A percentile compares a stretch with the other conserved stretches of the same genome.
Conservation (phyloP, 2,888 invertebrate genomes). For the Chrysomela aeneicollis region DNA sequence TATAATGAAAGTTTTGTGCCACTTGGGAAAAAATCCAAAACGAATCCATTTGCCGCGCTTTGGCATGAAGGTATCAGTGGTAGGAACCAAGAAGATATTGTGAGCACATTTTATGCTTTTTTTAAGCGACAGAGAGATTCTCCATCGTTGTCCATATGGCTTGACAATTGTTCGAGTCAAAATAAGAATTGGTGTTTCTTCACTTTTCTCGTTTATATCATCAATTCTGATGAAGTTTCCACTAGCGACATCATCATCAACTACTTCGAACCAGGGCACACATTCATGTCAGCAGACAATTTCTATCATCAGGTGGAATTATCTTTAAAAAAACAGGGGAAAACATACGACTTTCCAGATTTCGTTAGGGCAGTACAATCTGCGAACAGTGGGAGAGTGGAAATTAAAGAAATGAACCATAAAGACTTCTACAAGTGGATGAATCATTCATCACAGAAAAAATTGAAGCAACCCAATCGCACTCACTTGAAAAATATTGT, state of each 20-base stretch:
- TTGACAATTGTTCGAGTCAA: constrained; percentile 24
- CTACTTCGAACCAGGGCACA: constrained; percentile 24
- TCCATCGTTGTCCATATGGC: constrained; percentile 17
- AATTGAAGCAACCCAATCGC: constrained; percentile 18
- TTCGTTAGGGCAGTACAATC: constrained; percentile 29
- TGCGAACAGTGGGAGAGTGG: constrained; percentile 21
- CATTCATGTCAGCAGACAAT: constrained; percentile 23
- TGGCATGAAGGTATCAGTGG: constrained; percentile 46
- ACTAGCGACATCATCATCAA: constrained; percentile 15
- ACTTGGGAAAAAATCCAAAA: constrained; percentile 20
- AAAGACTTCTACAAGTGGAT: constrained; percentile 25
- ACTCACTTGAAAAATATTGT: constrained; percentile 40
- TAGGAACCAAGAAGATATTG: constrained; percentile 39
- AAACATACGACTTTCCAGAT: constrained; percentile 28
- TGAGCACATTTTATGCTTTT: constrained; percentile 20
- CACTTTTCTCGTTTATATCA: constrained; percentile 26
- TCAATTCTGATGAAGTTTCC: constrained; percentile 19
- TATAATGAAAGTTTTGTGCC: constrained; percentile 28
- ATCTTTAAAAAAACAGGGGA: constrained; percentile 23
- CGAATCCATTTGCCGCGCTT: constrained; percentile 32
- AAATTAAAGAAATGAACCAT: constrained; percentile 22
- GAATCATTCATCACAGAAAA: constrained; percentile 17
- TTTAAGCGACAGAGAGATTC: constrained; percentile 12
- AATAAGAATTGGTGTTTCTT: constrained; percentile 27
- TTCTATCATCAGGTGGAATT: constrained; percentile 24